Evolutionary conservation across 2,113 vertebrate genomes (phyloP).

Genomic region (Axis porcinus): DNA sequence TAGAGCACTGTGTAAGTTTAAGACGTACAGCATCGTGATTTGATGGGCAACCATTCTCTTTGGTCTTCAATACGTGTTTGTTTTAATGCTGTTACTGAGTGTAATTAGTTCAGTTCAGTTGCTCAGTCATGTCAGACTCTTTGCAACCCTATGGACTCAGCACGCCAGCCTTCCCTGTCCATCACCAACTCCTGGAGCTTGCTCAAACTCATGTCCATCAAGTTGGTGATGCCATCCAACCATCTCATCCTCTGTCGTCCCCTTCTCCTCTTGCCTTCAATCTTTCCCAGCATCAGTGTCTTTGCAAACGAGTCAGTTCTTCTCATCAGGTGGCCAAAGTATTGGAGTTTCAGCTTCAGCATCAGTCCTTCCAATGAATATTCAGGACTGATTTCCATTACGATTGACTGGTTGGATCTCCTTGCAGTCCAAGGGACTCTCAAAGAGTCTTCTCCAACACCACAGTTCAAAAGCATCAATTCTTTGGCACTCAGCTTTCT

Average conservation of each 20-base stretch:
- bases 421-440: neutral
- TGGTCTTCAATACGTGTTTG: neutral
- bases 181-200: neutral
- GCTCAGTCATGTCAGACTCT: neutral
- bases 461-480: neutral
- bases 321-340: rapidly evolving
- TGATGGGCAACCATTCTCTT: neutral
- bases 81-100: neutral
- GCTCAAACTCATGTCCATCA: neutral
- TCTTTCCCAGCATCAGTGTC: neutral
- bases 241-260: neutral
- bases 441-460: neutral
- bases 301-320: neutral
- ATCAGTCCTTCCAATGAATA: neutral
- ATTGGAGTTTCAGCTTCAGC: neutral
- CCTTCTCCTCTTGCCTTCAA: neutral
- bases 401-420: neutral
- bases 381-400: neutral
- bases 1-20: neutral
- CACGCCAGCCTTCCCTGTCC: neutral
- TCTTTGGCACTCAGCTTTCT: neutral
- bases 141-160: neutral
- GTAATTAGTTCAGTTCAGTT: neutral
- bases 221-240: neutral
- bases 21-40: neutral